These are phyloP conservation scores for Eustalomyia histrio DNA, from an alignment of 2,888 invertebrate species.

Conservation along the genomic window DNA sequence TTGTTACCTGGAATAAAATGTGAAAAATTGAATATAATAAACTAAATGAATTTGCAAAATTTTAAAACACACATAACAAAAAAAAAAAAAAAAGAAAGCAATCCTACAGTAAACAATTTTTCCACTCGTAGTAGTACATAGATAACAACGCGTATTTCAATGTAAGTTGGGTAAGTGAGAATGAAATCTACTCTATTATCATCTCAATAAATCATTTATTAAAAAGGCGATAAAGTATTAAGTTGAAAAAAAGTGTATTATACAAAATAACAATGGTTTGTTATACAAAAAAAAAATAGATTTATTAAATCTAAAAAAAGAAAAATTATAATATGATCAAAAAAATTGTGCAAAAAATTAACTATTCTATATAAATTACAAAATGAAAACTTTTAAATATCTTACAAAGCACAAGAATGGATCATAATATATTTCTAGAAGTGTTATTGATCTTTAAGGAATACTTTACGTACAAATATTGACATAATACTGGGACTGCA, in stretches of 20 bases:
- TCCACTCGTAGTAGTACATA: not conserved
- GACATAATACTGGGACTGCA: no score
- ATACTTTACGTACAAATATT: no score
- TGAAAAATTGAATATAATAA: constrained; percentile 48
- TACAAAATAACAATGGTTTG: constrained; percentile 44
- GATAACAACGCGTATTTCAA: constrained; percentile 34
- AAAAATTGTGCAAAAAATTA: no score
- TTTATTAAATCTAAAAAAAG: not conserved
- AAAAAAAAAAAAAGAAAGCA: no score
- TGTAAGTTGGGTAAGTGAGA: constrained; percentile 39
- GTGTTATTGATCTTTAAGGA: no score
- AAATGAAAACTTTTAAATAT: no score
- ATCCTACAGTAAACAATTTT: constrained; percentile 1
- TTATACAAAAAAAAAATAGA: not conserved
- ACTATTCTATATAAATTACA: no score
- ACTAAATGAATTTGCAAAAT: constrained; percentile 43
- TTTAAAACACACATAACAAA: constrained; percentile 17
- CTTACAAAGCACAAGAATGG: no score
- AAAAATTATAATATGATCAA: not conserved
- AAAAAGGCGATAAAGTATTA: constrained; percentile 35
- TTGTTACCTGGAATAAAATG: constrained; percentile 14
- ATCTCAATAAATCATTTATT: constrained; percentile 46
- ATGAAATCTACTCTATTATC: constrained; percentile 42
- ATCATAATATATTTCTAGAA: no score
- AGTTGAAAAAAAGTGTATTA: constrained; percentile 9